These are phyloP conservation scores for Burhinus bistriatus DNA, from an alignment of 2,113 vertebrate genomes.

Conservation along the genomic window DNA sequence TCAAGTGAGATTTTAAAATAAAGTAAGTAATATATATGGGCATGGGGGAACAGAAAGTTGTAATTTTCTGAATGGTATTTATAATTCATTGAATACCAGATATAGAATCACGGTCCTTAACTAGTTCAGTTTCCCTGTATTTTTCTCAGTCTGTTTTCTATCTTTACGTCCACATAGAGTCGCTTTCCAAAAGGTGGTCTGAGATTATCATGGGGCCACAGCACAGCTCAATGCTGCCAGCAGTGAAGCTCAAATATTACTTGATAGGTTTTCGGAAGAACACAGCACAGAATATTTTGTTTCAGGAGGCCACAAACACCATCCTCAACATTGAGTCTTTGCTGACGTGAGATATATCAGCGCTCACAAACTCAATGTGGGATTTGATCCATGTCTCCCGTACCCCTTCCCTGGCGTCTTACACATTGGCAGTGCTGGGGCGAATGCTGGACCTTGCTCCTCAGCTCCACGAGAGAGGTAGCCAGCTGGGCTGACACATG, in stretches of 20 bases:
- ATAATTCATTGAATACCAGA: not conserved
- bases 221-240: not conserved
- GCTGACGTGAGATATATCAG: rapidly evolving
- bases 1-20: conserved; percentile 1
- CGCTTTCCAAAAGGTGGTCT: not conserved
- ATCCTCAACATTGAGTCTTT: not conserved
- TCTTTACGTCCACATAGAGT: not conserved
- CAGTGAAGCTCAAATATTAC: not conserved
- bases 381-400: not conserved
- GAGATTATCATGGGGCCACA: not conserved
- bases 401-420: not conserved
- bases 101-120: not conserved
- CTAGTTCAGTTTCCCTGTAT: not conserved
- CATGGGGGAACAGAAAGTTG: not conserved
- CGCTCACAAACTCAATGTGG: not conserved
- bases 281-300: not conserved
- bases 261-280: not conserved
- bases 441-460: not conserved
- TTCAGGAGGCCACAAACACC: not conserved
- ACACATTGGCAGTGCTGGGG: not conserved
- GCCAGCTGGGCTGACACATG: not conserved
- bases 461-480: not conserved
- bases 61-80: not conserved
- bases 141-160: not conserved
- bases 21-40: not conserved